Evolutionary conservation across 1,140 invertebrate species (phyloP).

Genomic region (Papilio helenus): DNA sequence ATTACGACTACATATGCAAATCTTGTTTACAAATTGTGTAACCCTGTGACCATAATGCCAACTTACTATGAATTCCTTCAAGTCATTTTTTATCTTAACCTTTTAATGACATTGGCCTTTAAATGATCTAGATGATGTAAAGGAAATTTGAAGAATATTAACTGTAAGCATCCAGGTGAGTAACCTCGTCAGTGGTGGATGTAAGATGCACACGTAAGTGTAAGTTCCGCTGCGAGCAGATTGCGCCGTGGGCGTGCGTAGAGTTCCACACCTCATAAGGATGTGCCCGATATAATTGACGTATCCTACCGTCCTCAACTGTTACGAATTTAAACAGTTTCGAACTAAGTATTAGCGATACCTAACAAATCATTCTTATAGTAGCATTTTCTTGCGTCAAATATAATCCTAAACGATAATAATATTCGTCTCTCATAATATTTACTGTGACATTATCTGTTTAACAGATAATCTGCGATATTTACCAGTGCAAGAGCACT

Average conservation of each 20-base stretch:
- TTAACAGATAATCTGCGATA: conserved; percentile 15
- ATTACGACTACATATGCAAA: conserved; percentile 36
- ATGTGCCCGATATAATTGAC: conserved; percentile 24
- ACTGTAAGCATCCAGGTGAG: conserved; percentile 9
- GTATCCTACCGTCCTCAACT: conserved; percentile 14
- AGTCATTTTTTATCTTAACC: too few relatives aligned
- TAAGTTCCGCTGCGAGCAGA: neutral
- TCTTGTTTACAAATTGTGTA: too few relatives aligned
- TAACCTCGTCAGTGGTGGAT: neutral
- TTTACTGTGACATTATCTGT: neutral
- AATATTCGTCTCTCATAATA: neutral
- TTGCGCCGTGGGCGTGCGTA: conserved; percentile 11
- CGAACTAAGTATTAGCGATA: neutral
- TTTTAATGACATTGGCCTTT: too few relatives aligned
- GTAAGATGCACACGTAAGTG: conserved; percentile 25
- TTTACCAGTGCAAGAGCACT: neutral
- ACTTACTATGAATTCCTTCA: too few relatives aligned
- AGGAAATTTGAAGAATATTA: neutral
- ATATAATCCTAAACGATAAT: neutral
- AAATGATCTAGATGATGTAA: too few relatives aligned
- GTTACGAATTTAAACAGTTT: neutral
- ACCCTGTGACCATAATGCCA: too few relatives aligned
- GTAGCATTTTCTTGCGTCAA: too few relatives aligned
- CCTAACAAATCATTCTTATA: too few relatives aligned
- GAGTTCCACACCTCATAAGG: conserved; percentile 20